Conservation (phyloP, 2,113 vertebrate genomes). For the Chaenogobius annularis region DNA sequence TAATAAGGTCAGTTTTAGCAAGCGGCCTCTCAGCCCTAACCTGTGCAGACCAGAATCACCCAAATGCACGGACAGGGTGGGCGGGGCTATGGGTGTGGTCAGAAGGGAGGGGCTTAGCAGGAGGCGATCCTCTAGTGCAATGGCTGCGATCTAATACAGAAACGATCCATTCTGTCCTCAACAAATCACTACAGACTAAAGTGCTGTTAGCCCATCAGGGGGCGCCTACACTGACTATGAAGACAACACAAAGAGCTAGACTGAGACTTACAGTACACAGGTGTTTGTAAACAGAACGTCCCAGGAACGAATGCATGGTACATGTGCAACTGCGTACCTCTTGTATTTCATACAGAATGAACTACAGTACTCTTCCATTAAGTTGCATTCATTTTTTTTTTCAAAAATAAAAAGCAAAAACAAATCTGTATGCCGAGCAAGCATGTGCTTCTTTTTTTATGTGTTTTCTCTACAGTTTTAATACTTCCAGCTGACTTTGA, state of each 20-base stretch:
- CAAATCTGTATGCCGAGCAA: conserved; percentile 76
- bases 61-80: conserved; percentile 39
- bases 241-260: conserved; percentile 61
- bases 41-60: conserved; percentile 17
- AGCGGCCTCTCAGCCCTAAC: conserved; percentile 13
- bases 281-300: conserved; percentile 61
- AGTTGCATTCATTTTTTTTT: conserved; percentile 71
- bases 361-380: conserved; percentile 50
- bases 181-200: conserved; percentile 64
- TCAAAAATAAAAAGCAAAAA: conserved; percentile 43
- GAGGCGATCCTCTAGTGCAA: conserved; percentile 63
- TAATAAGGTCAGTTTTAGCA: neutral
- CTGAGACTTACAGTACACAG: conserved; percentile 53
- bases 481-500: conserved; percentile 67
- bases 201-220: conserved; percentile 67
- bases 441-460: conserved; percentile 73
- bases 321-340: conserved; percentile 69
- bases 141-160: conserved; percentile 48
- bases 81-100: conserved; percentile 5
- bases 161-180: conserved; percentile 38
- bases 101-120: conserved; percentile 30
- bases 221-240: conserved; percentile 53
- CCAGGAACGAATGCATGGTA: conserved; percentile 64
- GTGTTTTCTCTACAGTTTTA: conserved; percentile 59
- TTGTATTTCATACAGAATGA: conserved; percentile 55